Conservation (phyloP, 2,888 invertebrate species). For the Diarsia rubi region DNA sequence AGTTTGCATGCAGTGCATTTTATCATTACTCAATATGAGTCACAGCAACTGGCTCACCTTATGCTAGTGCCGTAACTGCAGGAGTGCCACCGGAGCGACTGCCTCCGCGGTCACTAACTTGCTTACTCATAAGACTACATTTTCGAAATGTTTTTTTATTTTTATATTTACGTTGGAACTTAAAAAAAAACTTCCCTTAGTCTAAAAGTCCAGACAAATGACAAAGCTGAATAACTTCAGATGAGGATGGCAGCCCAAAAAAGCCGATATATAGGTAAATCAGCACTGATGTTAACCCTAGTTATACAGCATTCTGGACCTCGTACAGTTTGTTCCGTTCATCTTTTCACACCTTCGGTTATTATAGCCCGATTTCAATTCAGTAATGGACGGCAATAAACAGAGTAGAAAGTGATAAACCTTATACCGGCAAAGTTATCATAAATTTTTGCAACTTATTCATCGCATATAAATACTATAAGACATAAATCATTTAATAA, state of each 20-base stretch:
- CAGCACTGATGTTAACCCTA: not conserved
- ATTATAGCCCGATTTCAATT: not conserved
- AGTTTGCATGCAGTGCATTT: conserved; percentile 22
- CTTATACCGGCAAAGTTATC: not conserved
- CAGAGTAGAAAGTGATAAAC: not conserved
- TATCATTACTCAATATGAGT: conserved; percentile 27
- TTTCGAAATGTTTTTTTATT: not conserved
- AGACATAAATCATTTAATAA: not conserved
- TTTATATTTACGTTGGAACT: not conserved
- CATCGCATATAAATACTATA: conserved; percentile 2
- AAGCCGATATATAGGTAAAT: not conserved
- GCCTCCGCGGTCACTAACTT: not conserved
- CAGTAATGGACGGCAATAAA: not conserved
- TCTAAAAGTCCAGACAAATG: not conserved
- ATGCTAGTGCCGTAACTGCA: conserved; percentile 1
- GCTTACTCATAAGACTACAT: not conserved
- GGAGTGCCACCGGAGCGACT: not conserved
- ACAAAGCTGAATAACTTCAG: not conserved
- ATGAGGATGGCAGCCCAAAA: not conserved
- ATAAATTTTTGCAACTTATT: conserved; percentile 6
- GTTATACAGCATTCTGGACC: not conserved
- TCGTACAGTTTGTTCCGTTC: not conserved
- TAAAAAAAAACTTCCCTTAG: not conserved
- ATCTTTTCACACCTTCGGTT: too few relatives aligned
- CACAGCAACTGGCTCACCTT: conserved; percentile 6